Percentiles rank a stretch among this genome's conserved stretches.
Conservation (phyloP, 2,113 vertebrate species). For the Speoplatyrhinus poulsoni region DNA sequence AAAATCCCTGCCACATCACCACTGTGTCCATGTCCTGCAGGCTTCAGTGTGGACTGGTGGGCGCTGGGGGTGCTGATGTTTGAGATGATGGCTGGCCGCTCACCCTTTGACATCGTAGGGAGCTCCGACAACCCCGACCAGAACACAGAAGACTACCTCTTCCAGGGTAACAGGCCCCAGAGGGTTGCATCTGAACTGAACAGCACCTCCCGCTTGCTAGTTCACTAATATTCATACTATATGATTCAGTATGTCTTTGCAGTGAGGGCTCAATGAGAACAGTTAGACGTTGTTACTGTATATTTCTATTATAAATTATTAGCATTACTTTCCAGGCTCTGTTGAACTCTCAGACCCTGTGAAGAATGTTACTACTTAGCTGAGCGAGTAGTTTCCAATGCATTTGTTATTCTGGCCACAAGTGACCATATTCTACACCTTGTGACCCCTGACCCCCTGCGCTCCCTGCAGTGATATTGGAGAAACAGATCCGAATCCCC, state of each 20-base stretch:
- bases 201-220: constrained; percentile 8
- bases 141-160: constrained; percentile 99
- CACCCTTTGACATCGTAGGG: constrained; percentile 96
- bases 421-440: background rate
- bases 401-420: constrained; percentile 8
- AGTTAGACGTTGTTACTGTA: background rate
- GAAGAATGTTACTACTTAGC: too few relatives aligned
- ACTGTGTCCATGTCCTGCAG: constrained; percentile 58
- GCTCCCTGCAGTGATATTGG: constrained; percentile 88
- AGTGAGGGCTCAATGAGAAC: background rate
- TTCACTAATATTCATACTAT: constrained; percentile 1
- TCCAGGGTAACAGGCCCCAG: constrained; percentile 86
- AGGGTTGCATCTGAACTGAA: background rate
- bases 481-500: constrained; percentile 98
- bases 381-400: background rate
- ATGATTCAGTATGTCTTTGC: background rate
- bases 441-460: constrained; percentile 39
- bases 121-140: constrained; percentile 98
- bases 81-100: constrained; percentile 98
- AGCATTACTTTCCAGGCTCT: background rate
- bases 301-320: constrained; percentile 4
- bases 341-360: too few relatives aligned
- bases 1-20: constrained; percentile 11
- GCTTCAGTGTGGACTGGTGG: constrained; percentile 99
- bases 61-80: constrained; percentile 98